These are phyloP conservation scores for Halocaridina rubra DNA, from an alignment of 2,888 invertebrate species.

Conservation along the genomic window DNA sequence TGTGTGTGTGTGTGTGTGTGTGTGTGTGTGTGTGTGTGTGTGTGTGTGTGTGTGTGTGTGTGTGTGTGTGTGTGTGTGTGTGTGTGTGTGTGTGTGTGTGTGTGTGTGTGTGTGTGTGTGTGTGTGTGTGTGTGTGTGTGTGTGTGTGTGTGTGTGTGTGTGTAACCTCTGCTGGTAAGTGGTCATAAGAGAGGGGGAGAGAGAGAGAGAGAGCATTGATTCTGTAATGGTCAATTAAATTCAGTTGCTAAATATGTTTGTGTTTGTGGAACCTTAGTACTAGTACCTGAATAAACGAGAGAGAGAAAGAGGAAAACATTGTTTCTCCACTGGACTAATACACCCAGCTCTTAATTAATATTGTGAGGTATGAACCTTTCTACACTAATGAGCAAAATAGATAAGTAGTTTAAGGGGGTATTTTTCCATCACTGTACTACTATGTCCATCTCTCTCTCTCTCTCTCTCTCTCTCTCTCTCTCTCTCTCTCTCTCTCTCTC, in stretches of 20 bases:
- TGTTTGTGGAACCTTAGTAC: too few relatives aligned
- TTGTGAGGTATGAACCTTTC: too few relatives aligned
- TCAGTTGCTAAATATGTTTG: too few relatives aligned
- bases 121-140: slow-evolving; percentile 1
- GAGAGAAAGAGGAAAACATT: background rate
- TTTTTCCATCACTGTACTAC: background rate
- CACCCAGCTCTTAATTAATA: too few relatives aligned
- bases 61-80: background rate
- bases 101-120: background rate
- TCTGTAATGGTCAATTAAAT: too few relatives aligned
- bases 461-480: background rate
- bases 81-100: background rate
- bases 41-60: background rate
- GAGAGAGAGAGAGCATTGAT: background rate
- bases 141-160: slow-evolving; percentile 1
- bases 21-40: background rate
- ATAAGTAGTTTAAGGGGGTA: background rate
- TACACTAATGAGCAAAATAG: too few relatives aligned
- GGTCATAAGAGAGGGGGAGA: too few relatives aligned
- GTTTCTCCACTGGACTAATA: too few relatives aligned
- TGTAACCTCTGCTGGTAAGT: background rate
- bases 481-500: background rate
- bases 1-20: too few relatives aligned
- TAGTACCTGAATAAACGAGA: background rate
- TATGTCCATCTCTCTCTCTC: background rate